These are phyloP conservation scores for Agrypnia vestita DNA, from an alignment of 1,140 invertebrate species.

Conservation along the genomic window DNA sequence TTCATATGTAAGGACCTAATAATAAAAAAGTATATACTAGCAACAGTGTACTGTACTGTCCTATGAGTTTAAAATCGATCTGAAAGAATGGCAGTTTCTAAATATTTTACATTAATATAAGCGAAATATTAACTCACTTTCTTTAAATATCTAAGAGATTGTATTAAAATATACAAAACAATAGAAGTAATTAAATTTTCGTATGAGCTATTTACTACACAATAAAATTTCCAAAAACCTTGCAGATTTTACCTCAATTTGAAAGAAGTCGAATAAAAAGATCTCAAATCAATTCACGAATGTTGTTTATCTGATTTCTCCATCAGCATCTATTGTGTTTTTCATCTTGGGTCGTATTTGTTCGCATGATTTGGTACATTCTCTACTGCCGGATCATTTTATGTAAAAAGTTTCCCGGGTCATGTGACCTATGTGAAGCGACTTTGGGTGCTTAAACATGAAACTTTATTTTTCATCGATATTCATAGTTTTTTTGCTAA, in stretches of 20 bases:
- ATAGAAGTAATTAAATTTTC: too few relatives aligned
- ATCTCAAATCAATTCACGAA: conserved; percentile 21
- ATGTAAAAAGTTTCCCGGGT: conserved; percentile 55
- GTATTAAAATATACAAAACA: too few relatives aligned
- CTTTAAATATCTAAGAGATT: too few relatives aligned
- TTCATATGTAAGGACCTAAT: too few relatives aligned
- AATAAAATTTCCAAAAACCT: not conserved
- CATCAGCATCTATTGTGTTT: not conserved
- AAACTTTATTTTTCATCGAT: conserved; percentile 9
- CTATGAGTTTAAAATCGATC: too few relatives aligned
- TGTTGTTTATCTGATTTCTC: conserved; percentile 14
- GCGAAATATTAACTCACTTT: too few relatives aligned
- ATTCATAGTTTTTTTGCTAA: not conserved
- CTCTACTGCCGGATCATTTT: conserved; percentile 50
- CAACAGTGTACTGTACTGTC: too few relatives aligned
- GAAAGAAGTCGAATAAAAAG: conserved; percentile 6
- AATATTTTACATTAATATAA: too few relatives aligned
- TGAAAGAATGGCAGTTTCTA: too few relatives aligned
- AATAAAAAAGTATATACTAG: too few relatives aligned
- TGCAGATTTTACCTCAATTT: not conserved
- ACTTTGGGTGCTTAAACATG: not conserved
- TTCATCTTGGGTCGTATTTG: conserved; percentile 15
- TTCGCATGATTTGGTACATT: conserved; percentile 52
- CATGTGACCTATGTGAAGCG: conserved; percentile 21
- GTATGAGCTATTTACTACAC: not conserved